Evolutionary conservation across 2,113 vertebrate genomes (phyloP).

Genomic region (Scalopus aquaticus): DNA sequence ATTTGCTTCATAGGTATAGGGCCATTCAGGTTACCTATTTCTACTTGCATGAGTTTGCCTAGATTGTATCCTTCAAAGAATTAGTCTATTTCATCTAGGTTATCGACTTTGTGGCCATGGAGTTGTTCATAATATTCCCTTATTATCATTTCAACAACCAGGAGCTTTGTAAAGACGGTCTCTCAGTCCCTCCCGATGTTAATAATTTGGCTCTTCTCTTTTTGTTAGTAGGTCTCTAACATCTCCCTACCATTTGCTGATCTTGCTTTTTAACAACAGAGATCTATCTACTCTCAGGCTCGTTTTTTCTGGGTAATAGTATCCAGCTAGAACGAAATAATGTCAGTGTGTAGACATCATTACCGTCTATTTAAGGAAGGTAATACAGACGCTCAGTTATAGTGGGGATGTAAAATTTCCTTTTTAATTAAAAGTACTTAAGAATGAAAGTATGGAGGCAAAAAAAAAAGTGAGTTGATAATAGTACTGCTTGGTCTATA

Average conservation of each 20-base stretch:
- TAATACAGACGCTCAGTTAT: neutral
- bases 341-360: neutral
- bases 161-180: neutral
- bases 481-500: neutral
- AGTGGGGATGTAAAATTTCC: neutral
- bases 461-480: neutral
- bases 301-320: neutral
- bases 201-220: neutral
- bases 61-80: neutral
- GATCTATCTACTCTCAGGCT: neutral
- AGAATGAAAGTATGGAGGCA: neutral
- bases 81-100: neutral
- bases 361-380: neutral
- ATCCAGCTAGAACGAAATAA: neutral
- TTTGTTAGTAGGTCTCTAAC: neutral
- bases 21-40: neutral
- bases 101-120: neutral
- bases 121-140: neutral
- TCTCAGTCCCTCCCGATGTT: neutral
- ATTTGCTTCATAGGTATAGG: neutral
- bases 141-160: neutral
- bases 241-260: neutral
- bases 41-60: neutral
- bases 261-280: neutral
- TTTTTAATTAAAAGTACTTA: constrained; percentile 31